Evolutionary conservation across 2,797 vertebrate genomes (phyloP).

Genomic region (Propithecus perrieri): DNA sequence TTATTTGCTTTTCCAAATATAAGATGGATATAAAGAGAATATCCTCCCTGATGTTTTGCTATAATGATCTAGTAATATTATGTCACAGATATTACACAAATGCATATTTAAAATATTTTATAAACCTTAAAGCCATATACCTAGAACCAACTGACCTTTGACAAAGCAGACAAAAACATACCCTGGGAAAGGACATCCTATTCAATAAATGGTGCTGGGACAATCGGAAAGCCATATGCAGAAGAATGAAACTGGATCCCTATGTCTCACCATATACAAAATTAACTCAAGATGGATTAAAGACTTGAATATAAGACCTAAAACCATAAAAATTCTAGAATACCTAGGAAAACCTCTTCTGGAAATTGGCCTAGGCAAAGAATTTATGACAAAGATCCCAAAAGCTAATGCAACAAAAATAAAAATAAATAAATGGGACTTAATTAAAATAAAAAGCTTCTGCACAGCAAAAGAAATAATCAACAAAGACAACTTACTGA

Average conservation of each 20-base stretch:
- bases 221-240: neutral
- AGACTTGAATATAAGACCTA: neutral
- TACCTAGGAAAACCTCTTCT: neutral
- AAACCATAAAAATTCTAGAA: neutral
- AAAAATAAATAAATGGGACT: neutral
- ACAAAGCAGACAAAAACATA: neutral
- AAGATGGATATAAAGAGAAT: neutral
- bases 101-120: neutral
- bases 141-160: neutral
- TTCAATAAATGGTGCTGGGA: neutral
- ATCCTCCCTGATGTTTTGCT: neutral
- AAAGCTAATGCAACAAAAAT: neutral
- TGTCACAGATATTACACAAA: neutral
- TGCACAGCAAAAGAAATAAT: neutral
- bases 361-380: neutral
- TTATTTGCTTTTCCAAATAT: neutral
- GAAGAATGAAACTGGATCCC: neutral
- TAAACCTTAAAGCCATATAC: neutral
- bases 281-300: neutral
- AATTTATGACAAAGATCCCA: neutral
- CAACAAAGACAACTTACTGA: neutral
- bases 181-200: neutral
- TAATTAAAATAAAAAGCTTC: neutral
- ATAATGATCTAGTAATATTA: neutral
- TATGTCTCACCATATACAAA: neutral